Evolutionary conservation across 2,113 vertebrate genomes (phyloP), one percentile per base, ranked within the genome.

Genomic region (Caloenas nicobarica): DNA sequence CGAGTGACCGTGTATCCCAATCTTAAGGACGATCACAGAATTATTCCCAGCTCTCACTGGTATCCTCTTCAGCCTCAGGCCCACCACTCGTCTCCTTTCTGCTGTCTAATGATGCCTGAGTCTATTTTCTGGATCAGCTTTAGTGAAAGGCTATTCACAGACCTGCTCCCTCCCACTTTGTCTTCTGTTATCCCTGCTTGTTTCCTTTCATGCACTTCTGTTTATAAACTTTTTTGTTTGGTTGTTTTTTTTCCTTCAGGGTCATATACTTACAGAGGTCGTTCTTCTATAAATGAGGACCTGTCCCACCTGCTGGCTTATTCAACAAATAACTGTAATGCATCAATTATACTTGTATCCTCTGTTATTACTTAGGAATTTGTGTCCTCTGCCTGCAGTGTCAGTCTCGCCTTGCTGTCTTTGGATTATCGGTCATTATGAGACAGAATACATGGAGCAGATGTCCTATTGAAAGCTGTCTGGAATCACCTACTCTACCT

Each of bases 111-210:
- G 17, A 60, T 33, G 70, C 17, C 9, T 24, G 10, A 11, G 15
- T 33, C 15, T 60, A 13, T 89, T 74, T 70, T 64, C 71, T 44
- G 60, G 11, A 34, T 31, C 21, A 53, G n/a, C 60, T 81, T 11
- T 25, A 25, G 17, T 38, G 54, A 78, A 44, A 79, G 13, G 56
- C 56, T 1, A 3, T 46, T 58, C 38, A 38, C 14, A 40, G 60
- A 56, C 18, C 54, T 51, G 17, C 10, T 82, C 50, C 56, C 7
- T 11, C 16, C 44, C 33, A 36, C 24, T 74, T 65, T 82, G 38
- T 22, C 56, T 70, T 74, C 50, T 0, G 0, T 38, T 56, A 18
- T 61, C 44, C 14, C 44, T 54, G 31, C 4, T 44, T 74, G 40
- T 42, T 66, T 12, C 22, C 29, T 86, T 79, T 16, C 25, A 8